Evolutionary conservation across 2,113 vertebrate species (phyloP).

Genomic region (Pogona vitticeps): DNA sequence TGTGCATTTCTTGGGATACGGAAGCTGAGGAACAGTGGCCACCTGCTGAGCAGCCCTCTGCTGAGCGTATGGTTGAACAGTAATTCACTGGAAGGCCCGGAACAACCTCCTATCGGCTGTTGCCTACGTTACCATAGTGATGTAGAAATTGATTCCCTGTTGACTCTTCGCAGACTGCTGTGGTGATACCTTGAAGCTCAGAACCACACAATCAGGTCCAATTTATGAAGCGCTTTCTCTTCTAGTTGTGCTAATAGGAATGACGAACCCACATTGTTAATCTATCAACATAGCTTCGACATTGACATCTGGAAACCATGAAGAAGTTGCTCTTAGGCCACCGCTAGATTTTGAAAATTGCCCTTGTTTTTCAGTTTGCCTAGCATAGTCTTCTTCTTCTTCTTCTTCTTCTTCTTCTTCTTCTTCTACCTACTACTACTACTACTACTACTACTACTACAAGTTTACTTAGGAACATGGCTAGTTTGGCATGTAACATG

Average conservation of each 20-base stretch:
- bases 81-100: neutral
- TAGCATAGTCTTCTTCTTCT: neutral
- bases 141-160: neutral
- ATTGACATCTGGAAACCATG: neutral
- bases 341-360: neutral
- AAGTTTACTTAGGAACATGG: neutral
- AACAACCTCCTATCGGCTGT: neutral
- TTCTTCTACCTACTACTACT: too few relatives aligned
- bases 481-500: neutral
- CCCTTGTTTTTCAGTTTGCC: neutral
- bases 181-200: neutral
- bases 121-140: neutral
- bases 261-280: too few relatives aligned
- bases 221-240: neutral
- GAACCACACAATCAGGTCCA: neutral
- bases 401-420: neutral
- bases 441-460: neutral
- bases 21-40: neutral
- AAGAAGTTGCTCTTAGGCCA: neutral
- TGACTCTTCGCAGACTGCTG: neutral
- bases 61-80: neutral
- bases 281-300: too few relatives aligned
- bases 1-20: neutral
- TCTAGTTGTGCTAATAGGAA: too few relatives aligned
- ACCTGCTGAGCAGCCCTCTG: too few relatives aligned